Evolutionary conservation across 1,140 invertebrate species (phyloP).

Genomic region (Zaprionus capensis): DNA sequence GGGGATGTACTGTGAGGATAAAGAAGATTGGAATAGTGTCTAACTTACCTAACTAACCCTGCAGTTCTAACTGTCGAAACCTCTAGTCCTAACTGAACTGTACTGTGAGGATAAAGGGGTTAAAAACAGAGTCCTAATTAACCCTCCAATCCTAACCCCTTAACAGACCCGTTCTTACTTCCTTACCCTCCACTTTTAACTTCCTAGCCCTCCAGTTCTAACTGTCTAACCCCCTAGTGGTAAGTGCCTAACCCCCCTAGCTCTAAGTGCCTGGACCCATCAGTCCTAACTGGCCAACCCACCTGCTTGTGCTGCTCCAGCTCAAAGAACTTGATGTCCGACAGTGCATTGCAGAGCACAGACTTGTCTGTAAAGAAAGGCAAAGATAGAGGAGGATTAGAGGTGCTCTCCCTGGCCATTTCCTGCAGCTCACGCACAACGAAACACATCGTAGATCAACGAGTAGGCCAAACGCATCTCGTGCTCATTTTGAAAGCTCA

Average conservation of each 20-base stretch:
- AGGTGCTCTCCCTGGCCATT: too few relatives aligned
- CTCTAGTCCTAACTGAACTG: not conserved
- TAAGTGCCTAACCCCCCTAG: too few relatives aligned
- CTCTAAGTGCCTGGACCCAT: too few relatives aligned
- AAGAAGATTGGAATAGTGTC: too few relatives aligned
- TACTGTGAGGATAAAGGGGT: too few relatives aligned
- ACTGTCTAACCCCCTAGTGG: too few relatives aligned
- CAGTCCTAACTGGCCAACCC: conserved; percentile 33
- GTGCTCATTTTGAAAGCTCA: conserved; percentile 88
- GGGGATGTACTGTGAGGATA: conserved; percentile 50
- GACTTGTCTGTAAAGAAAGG: conserved; percentile 86
- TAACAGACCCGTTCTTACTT: too few relatives aligned
- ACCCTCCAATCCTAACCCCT: too few relatives aligned
- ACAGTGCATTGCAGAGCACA: conserved; percentile 88
- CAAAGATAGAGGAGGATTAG: not conserved
- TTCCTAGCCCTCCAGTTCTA: too few relatives aligned
- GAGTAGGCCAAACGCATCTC: conserved; percentile 91
- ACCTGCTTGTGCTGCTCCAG: conserved; percentile 85
- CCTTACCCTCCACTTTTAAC: too few relatives aligned
- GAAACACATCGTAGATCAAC: conserved; percentile 90
- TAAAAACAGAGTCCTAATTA: too few relatives aligned
- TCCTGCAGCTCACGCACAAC: conserved; percentile 87
- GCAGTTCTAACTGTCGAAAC: accelerated
- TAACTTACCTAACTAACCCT: too few relatives aligned
- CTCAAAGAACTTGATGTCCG: conserved; percentile 87